Percentiles rank a stretch among this genome's conserved stretches.
Conservation (phyloP, 2,113 vertebrate species). For the Oncorhynchus keta region DNA sequence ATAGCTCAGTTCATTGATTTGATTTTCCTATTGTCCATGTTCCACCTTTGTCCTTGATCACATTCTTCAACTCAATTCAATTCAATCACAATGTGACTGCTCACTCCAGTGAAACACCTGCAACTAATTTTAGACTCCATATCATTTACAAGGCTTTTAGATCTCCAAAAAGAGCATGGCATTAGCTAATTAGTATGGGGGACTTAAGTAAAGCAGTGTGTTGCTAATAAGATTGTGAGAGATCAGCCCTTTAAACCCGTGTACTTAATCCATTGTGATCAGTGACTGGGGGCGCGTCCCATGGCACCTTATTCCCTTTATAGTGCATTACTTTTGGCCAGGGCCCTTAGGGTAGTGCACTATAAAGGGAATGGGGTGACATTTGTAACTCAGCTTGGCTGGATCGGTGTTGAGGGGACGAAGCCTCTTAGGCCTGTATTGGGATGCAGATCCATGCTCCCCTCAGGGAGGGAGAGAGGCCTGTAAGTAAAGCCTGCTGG, state of each 20-base stretch:
- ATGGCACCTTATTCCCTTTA: too few relatives aligned
- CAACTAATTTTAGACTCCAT: not conserved
- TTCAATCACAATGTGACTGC: not conserved
- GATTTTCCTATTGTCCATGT: not conserved
- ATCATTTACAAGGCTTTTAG: slow-evolving; percentile 19
- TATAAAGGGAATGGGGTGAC: too few relatives aligned
- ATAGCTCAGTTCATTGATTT: not conserved
- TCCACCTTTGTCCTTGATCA: not conserved
- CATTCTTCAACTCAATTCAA: not conserved
- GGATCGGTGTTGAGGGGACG: slow-evolving; percentile 22
- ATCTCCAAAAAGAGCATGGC: not conserved
- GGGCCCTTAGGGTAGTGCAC: too few relatives aligned
- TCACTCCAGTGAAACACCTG: not conserved
- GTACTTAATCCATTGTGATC: slow-evolving; percentile 47
- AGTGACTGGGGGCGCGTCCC: slow-evolving; percentile 12
- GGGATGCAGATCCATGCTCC: slow-evolving; percentile 52
- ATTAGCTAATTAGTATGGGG: slow-evolving; percentile 16
- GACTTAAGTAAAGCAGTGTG: slow-evolving; percentile 12
- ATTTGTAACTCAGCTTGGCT: not conserved
- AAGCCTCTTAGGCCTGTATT: slow-evolving; percentile 36
- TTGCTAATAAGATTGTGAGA: slow-evolving; percentile 32
- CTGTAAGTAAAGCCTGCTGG: slow-evolving; percentile 37
- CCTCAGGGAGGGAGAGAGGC: not conserved
- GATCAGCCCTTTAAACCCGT: slow-evolving; percentile 41
- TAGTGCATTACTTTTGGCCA: too few relatives aligned